A percentile compares a stretch with the other conserved stretches of the same genome.
Evolutionary conservation across 2,797 vertebrate species (phyloP).

Genomic region (Dermochelys coriacea): DNA sequence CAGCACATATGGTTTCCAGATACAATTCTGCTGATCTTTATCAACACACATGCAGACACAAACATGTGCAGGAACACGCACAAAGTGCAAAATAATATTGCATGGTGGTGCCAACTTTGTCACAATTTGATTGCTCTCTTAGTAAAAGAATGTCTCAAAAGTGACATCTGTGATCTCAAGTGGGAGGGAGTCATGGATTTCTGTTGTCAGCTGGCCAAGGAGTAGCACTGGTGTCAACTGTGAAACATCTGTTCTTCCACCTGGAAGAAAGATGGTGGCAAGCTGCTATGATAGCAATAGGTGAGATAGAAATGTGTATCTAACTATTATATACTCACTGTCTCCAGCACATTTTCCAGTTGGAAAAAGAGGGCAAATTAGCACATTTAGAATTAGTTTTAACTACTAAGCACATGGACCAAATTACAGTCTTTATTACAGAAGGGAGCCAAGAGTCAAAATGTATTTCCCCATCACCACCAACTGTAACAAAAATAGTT

Average conservation of each 20-base stretch:
- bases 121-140: not conserved
- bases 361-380: slow-evolving; percentile 47
- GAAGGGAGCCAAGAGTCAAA: not conserved
- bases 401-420: not conserved
- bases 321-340: slow-evolving; percentile 57
- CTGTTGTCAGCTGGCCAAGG: slow-evolving; percentile 56
- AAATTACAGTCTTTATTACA: not conserved
- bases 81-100: not conserved
- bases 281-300: slow-evolving; percentile 39
- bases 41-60: not conserved
- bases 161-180: slow-evolving; percentile 44
- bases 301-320: slow-evolving; percentile 27
- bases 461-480: not conserved
- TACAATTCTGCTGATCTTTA: not conserved
- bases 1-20: not conserved
- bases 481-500: not conserved
- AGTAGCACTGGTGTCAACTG: not conserved
- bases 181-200: not conserved
- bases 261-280: slow-evolving; percentile 13
- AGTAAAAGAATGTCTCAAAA: not conserved
- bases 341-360: slow-evolving; percentile 51
- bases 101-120: not conserved
- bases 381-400: slow-evolving; percentile 39
- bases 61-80: accelerated
- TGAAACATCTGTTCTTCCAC: slow-evolving; percentile 55